Base-by-base conservation (phyloP, 2,888 invertebrate genomes). In the Elmis aenea region DNA sequence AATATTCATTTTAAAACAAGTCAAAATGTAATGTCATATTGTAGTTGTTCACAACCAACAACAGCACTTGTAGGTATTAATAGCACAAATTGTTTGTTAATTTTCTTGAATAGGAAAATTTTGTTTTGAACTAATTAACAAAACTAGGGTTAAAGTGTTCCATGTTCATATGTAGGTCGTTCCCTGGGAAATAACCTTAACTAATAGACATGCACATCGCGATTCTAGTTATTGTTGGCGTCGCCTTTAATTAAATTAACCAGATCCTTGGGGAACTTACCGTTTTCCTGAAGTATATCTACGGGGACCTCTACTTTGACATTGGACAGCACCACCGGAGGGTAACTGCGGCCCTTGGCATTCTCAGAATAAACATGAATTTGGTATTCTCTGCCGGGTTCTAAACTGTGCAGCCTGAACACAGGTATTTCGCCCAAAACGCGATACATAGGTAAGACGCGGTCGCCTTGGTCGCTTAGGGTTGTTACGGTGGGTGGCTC, bases 341-440 rank as follows among this genome's bases (percentile, higher is more conserved):
- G 81, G 35, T 75, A 71, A 46, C 87, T 88, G 48, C 81, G 75
- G 39, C 90, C 90, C 58, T 82, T 78, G 4, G 85, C 83, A 52
- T 90, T 91, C 51, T 85, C 83, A 11, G 89, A 85, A 62, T 85
- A 90, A 15, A 90, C 82, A 46, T 81, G 72, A 47, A 89, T 75
- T 58, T 85, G 83, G 68, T 90, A 91, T 58, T 79, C 76, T 50
- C 79, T 76, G 31, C 85, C 87, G 10, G 88, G 83, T 38, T 83
- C 77, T 39, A 91, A 71, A 48, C 80, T 81, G 58, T 81, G 81
- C 37, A 88, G 70, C 26, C 81, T 74, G 57, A 87, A 87, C 51
- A 77, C 76, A 1, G 87, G 87, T 70, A 45, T 75, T 71, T 64
- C 81, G 75, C 61, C 81, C 70, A 55, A 78, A 72, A 53, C 81